Evolutionary conservation across 2,113 vertebrate genomes (phyloP).

Genomic region (Tapirus terrestris): DNA sequence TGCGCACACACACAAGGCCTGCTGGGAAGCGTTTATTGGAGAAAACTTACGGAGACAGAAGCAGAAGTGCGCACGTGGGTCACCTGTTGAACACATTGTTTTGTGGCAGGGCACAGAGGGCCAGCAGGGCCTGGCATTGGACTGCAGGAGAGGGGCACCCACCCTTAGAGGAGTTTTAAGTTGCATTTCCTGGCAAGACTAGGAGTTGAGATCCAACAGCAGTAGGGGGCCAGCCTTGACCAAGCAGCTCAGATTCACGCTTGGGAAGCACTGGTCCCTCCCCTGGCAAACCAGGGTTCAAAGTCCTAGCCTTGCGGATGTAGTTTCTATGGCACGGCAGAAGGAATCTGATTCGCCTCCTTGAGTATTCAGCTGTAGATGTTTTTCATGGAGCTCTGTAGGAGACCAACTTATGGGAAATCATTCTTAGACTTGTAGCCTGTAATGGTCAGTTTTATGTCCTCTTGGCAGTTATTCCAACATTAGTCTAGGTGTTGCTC

Average conservation of each 20-base stretch:
- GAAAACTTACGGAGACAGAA: neutral
- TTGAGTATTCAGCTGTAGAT: too few species aligned
- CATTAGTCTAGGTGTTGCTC: too few species aligned
- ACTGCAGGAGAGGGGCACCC: fast-evolving
- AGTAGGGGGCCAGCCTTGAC: neutral
- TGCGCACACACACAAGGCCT: too few species aligned
- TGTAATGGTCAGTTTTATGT: neutral
- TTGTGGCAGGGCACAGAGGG: neutral
- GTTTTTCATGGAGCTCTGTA: neutral
- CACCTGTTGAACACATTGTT: neutral
- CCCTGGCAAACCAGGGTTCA: neutral
- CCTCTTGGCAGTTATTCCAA: neutral
- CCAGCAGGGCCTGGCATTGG: neutral
- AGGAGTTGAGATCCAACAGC: neutral
- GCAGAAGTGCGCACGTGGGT: neutral
- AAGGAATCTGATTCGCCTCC: neutral
- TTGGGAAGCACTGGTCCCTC: too few species aligned
- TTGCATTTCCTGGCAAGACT: neutral
- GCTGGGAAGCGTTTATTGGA: neutral
- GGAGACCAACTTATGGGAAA: neutral
- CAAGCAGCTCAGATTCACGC: neutral
- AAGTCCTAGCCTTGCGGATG: too few species aligned
- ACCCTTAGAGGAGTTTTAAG: too few species aligned
- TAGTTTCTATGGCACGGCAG: neutral
- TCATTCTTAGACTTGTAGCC: neutral